Conservation (phyloP, 2,113 vertebrate genomes). For the Panurus biarmicus region DNA sequence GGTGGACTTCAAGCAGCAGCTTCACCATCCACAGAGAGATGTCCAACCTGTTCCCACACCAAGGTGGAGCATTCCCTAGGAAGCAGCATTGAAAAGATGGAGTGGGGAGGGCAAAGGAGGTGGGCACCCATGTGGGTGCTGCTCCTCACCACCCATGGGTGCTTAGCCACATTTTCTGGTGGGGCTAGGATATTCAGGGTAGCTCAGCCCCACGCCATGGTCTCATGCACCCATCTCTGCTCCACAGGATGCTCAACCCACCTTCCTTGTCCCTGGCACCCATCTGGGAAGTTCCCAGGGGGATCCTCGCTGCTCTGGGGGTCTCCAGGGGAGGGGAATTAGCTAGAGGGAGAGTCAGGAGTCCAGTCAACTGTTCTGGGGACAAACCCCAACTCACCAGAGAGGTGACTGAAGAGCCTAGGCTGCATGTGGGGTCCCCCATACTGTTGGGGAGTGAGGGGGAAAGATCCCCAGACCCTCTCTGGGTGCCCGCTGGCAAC, state of each 20-base stretch:
- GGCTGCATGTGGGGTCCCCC: background rate
- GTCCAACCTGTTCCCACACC: background rate
- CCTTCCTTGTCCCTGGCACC: background rate
- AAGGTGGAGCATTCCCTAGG: background rate
- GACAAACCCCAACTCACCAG: fast-evolving
- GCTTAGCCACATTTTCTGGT: background rate
- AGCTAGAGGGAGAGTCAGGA: background rate
- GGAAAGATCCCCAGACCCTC: background rate
- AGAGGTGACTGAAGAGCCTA: background rate
- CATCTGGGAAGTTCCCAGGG: background rate
- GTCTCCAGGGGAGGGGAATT: background rate
- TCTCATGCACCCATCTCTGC: background rate
- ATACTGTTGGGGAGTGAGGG: background rate
- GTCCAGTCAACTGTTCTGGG: fast-evolving
- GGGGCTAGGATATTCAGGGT: background rate
- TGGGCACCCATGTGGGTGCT: background rate
- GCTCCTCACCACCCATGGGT: background rate
- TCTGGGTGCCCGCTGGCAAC: fast-evolving
- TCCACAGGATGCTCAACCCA: fast-evolving
- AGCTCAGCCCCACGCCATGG: fast-evolving
- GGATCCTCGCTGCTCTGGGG: fast-evolving
- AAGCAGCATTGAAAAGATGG: background rate
- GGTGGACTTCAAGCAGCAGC: background rate
- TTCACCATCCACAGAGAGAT: background rate
- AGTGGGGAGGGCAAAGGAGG: background rate